Evolutionary conservation across 2,797 vertebrate species (phyloP).

Genomic region (Malurus leucopterus): DNA sequence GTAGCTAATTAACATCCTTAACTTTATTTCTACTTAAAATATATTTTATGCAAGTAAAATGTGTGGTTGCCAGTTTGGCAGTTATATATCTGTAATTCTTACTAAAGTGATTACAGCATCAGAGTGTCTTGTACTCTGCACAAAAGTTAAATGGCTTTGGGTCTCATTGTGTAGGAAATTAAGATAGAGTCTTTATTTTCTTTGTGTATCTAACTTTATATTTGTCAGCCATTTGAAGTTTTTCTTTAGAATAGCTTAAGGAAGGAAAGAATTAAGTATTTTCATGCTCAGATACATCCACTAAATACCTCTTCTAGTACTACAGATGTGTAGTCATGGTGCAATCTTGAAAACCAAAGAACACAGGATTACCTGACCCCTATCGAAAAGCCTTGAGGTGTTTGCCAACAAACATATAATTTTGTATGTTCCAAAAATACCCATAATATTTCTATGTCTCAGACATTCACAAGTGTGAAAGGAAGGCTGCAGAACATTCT

Average conservation of each 20-base stretch:
- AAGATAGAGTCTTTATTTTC: not conserved
- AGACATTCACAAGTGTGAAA: not conserved
- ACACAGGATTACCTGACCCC: not conserved
- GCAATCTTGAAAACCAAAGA: not conserved
- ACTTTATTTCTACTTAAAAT: conserved; percentile 35
- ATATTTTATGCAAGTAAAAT: not conserved
- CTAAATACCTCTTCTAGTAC: not conserved
- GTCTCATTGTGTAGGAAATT: not conserved
- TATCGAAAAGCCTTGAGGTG: not conserved
- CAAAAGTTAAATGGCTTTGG: not conserved
- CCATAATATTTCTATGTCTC: not conserved
- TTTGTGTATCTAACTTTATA: not conserved
- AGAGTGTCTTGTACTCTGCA: not conserved
- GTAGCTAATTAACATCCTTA: conserved; percentile 48
- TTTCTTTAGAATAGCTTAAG: not conserved
- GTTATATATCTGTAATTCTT: not conserved
- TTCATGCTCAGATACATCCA: not conserved
- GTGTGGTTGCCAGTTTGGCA: not conserved
- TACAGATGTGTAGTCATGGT: not conserved
- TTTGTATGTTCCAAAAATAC: not conserved
- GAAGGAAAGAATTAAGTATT: not conserved
- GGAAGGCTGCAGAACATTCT: not conserved
- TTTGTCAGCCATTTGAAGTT: not conserved
- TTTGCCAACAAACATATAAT: not conserved
- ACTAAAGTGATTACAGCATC: not conserved